Evolutionary conservation across 2,113 vertebrate genomes (phyloP).

Genomic region (Poicephalus gulielmi): DNA sequence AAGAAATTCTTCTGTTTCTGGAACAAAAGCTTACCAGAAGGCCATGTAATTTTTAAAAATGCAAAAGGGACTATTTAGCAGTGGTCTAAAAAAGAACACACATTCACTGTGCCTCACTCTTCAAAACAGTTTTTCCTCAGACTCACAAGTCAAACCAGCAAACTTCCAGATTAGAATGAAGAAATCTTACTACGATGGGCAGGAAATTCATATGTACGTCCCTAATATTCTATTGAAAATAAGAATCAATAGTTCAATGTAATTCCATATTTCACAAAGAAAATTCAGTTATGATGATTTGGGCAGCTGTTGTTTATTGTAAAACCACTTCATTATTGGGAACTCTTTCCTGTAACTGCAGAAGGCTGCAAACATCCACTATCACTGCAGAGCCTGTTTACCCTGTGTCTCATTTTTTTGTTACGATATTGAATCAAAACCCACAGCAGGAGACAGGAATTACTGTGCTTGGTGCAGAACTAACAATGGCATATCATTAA

Average conservation of each 20-base stretch:
- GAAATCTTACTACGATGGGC: not conserved
- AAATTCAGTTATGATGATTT: not conserved
- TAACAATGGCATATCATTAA: conserved; percentile 16
- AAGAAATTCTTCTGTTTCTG: not conserved
- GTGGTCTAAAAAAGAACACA: not conserved
- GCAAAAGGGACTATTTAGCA: not conserved
- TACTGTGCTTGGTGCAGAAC: conserved; percentile 4
- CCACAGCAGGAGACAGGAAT: conserved; percentile 24
- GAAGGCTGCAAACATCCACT: not conserved
- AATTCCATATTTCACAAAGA: not conserved
- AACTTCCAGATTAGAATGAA: not conserved
- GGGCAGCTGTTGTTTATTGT: not conserved
- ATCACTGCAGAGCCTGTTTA: not conserved
- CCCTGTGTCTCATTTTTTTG: not conserved
- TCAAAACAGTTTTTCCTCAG: not conserved
- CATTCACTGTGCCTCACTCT: not conserved
- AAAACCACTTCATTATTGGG: not conserved
- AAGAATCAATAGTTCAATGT: not conserved
- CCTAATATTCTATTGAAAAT: not conserved
- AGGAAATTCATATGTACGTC: not conserved
- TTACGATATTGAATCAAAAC: not conserved
- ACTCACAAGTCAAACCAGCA: not conserved
- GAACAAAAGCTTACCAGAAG: not conserved
- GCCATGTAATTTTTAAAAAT: not conserved
- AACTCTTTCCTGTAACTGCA: not conserved